phyloP scores from a whole-genome alignment of 2,113 vertebrate species.

The Crotalus horridus region DNA sequence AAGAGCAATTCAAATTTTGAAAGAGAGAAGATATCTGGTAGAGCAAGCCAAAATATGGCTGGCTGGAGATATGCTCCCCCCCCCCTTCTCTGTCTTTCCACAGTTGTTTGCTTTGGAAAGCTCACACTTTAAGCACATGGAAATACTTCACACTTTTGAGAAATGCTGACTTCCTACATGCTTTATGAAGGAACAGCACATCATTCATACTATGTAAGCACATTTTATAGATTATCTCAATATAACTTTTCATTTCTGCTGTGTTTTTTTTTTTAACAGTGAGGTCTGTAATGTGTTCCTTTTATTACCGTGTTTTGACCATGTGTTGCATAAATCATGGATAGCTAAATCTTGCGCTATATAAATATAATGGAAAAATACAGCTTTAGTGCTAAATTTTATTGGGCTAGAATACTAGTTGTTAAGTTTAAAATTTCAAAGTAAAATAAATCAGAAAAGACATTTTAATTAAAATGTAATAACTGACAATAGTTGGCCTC shows the following conservation, averaged over 20 bases:
- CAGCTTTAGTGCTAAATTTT: constrained; percentile 27
- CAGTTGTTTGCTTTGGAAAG: constrained; percentile 72
- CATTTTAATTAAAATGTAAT: constrained; percentile 9
- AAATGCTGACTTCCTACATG: constrained; percentile 69
- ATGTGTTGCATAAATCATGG: constrained; percentile 37
- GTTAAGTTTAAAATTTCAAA: constrained; percentile 28
- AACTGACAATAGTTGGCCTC: neutral
- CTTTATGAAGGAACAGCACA: constrained; percentile 68
- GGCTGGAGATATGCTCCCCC: constrained; percentile 58
- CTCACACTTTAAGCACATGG: constrained; percentile 70
- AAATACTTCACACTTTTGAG: constrained; percentile 73
- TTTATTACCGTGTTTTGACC: constrained; percentile 46
- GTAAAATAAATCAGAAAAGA: constrained; percentile 28
- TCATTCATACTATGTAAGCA: constrained; percentile 68
- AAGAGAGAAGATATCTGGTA: constrained; percentile 61
- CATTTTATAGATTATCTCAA: constrained; percentile 63
- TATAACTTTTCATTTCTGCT: constrained; percentile 56
- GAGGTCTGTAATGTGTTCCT: constrained; percentile 31
- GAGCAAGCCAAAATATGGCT: constrained; percentile 57
- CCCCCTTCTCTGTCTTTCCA: constrained; percentile 26
- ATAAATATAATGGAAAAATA: neutral
- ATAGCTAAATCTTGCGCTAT: neutral
- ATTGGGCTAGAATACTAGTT: constrained; percentile 21
- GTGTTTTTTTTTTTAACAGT: constrained; percentile 53
- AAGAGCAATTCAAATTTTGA: constrained; percentile 59